A percentile compares a stretch with the other conserved stretches of the same genome.
Evolutionary conservation across 2,113 vertebrate species (phyloP).

Genomic region (Stegastes partitus): DNA sequence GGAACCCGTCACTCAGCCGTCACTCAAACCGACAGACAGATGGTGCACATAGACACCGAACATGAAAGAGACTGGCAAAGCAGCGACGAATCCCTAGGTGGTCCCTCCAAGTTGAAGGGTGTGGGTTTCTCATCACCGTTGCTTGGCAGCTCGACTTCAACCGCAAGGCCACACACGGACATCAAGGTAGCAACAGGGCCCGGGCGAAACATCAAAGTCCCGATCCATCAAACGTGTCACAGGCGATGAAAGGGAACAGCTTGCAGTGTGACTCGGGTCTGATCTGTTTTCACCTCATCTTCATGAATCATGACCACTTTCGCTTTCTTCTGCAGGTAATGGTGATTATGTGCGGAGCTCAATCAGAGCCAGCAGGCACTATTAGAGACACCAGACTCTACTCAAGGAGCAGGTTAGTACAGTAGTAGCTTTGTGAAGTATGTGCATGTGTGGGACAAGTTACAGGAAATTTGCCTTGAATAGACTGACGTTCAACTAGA

Average conservation of each 20-base stretch:
- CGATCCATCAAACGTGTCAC: conserved; percentile 73
- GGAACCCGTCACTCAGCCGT: conserved; percentile 80
- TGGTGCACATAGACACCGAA: conserved; percentile 65
- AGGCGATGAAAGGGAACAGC: conserved; percentile 69
- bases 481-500: too few relatives aligned
- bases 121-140: conserved; percentile 70
- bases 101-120: conserved; percentile 73
- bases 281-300: conserved; percentile 61
- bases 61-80: conserved; percentile 83
- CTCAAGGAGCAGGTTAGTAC: neutral
- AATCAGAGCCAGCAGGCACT: neutral
- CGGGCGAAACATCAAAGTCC: conserved; percentile 66
- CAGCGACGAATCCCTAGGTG: conserved; percentile 72
- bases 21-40: conserved; percentile 78
- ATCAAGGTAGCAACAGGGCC: conserved; percentile 69
- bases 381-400: conserved; percentile 1
- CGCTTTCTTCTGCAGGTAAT: conserved; percentile 38
- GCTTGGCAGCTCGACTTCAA: conserved; percentile 75
- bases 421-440: neutral
- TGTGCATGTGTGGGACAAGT: too few relatives aligned
- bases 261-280: conserved; percentile 57
- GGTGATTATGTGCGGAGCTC: conserved; percentile 3
- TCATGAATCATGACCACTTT: conserved; percentile 36
- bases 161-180: conserved; percentile 71
- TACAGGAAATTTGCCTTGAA: too few relatives aligned